phyloP scores from a whole-genome alignment of 2,113 vertebrate genomes.

The Dicerorhinus sumatrensis region DNA sequence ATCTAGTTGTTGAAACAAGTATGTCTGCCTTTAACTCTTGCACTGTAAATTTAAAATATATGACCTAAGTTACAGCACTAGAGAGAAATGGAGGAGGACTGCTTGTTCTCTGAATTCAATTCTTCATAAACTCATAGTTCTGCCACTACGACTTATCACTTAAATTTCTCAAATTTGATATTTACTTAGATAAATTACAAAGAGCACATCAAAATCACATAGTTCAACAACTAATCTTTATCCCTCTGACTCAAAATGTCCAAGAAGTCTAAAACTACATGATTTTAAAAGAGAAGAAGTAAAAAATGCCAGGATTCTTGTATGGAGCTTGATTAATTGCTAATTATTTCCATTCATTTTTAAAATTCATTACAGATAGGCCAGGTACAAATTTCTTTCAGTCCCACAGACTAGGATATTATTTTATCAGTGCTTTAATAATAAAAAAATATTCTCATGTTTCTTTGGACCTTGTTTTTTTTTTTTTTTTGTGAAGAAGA shows the following conservation, averaged over 20 bases:
- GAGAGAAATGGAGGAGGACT: not conserved
- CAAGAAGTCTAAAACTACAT: not conserved
- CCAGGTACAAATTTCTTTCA: not conserved
- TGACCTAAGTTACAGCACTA: not conserved
- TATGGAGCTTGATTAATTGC: not conserved
- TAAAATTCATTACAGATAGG: not conserved
- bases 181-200: not conserved
- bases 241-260: not conserved
- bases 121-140: not conserved
- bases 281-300: not conserved
- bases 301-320: not conserved
- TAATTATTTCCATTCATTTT: not conserved
- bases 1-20: not conserved
- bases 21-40: not conserved
- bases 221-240: not conserved
- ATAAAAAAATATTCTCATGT: not conserved
- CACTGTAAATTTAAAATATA: not conserved
- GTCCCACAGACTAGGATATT: not conserved
- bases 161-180: not conserved
- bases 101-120: not conserved
- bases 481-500: too few relatives aligned
- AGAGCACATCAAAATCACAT: not conserved
- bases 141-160: not conserved
- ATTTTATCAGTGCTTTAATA: not conserved
- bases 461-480: not conserved